Conservation (phyloP, 2,113 vertebrate species). For the Amphiprion percula region DNA sequence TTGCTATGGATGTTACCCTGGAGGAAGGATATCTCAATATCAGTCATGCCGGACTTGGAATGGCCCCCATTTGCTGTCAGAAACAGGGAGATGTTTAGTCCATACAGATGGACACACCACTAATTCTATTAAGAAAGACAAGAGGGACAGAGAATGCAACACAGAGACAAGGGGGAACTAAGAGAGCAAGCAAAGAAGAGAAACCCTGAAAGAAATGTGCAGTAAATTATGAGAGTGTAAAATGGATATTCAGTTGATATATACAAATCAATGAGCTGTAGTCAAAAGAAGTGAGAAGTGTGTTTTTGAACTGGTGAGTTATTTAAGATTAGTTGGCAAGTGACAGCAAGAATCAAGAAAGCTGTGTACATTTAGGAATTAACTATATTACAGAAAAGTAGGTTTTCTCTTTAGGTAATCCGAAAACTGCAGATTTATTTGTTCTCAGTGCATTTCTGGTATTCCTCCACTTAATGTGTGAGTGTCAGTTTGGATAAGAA, state of each 20-base stretch:
- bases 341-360: too few relatives aligned
- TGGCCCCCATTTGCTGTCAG: conserved; percentile 73
- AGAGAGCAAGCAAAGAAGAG: neutral
- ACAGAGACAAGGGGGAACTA: conserved; percentile 3
- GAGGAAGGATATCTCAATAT: conserved; percentile 74
- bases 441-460: neutral
- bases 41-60: conserved; percentile 68
- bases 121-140: conserved; percentile 71
- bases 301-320: too few relatives aligned
- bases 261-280: conserved; percentile 3
- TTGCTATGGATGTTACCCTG: conserved; percentile 74
- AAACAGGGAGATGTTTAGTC: conserved; percentile 53
- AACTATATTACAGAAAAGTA: too few relatives aligned
- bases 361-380: too few relatives aligned
- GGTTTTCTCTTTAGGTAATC: too few relatives aligned
- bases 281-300: neutral
- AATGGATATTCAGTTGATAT: neutral
- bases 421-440: too few relatives aligned
- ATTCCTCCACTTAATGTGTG: neutral
- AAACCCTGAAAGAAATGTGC: neutral
- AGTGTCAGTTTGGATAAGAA: neutral
- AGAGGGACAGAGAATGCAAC: conserved; percentile 44
- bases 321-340: too few relatives aligned
- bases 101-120: conserved; percentile 52
- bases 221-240: conserved; percentile 8